Evolutionary conservation across 2,113 vertebrate species (phyloP).

Genomic region (Rhizomys pruinosus): DNA sequence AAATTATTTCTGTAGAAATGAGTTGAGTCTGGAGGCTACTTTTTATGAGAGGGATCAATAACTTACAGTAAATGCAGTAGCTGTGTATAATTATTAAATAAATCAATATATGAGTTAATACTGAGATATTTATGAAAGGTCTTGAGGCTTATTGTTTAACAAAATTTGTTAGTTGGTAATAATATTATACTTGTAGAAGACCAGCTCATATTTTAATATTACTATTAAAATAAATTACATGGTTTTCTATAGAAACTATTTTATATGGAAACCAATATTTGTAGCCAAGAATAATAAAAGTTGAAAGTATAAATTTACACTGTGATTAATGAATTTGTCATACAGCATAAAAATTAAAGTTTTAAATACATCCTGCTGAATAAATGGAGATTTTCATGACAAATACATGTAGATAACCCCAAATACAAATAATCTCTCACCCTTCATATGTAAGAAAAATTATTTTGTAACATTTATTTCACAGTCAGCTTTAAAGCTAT

Average conservation of each 20-base stretch:
- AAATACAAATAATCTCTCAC: conserved; percentile 49
- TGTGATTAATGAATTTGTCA: background rate
- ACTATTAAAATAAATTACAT: background rate
- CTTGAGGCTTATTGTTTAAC: conserved; percentile 5
- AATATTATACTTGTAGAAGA: background rate
- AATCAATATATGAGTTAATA: conserved; percentile 35
- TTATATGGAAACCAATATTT: background rate
- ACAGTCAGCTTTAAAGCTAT: conserved; percentile 54
- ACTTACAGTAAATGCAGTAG: conserved; percentile 18
- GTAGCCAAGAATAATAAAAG: background rate
- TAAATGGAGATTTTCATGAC: background rate
- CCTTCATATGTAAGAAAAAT: conserved; percentile 11
- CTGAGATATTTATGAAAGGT: background rate
- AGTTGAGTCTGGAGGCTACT: conserved; percentile 17
- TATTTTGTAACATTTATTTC: conserved; percentile 27
- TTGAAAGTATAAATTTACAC: background rate
- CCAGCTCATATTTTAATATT: background rate
- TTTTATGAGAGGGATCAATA: conserved; percentile 15
- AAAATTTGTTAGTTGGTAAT: background rate
- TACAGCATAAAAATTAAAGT: background rate
- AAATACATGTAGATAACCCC: conserved; percentile 39
- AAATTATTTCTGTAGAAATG: conserved; percentile 29
- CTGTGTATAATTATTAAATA: conserved; percentile 49
- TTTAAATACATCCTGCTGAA: background rate
- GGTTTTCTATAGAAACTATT: background rate